Conservation (phyloP, 2,113 vertebrate genomes). For the Carassius auratus region DNA sequence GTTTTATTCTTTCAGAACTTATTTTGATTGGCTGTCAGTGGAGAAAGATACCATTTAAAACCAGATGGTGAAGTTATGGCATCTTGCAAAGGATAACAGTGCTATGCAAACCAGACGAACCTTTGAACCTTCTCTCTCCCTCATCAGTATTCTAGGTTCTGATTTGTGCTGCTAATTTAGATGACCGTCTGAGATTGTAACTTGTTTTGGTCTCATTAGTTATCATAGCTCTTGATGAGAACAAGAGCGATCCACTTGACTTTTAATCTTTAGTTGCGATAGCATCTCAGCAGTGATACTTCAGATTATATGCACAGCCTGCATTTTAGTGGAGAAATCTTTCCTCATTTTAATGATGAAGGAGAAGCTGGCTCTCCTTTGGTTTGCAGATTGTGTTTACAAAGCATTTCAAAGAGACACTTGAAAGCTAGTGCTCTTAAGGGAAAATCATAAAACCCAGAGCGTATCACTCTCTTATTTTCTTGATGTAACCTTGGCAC, state of each 20-base stretch:
- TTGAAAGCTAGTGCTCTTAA: constrained; percentile 52
- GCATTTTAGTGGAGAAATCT: constrained; percentile 43
- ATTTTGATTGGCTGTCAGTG: not conserved
- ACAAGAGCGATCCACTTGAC: constrained; percentile 46
- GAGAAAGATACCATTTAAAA: not conserved
- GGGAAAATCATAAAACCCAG: constrained; percentile 45
- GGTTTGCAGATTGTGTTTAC: constrained; percentile 49
- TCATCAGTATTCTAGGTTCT: not conserved
- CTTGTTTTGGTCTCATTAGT: constrained; percentile 45
- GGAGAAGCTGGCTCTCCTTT: constrained; percentile 49
- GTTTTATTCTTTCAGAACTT: not conserved
- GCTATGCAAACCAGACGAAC: not conserved
- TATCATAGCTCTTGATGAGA: constrained; percentile 52
- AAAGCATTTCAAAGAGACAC: constrained; percentile 58
- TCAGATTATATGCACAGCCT: constrained; percentile 34
- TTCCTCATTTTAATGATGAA: constrained; percentile 45
- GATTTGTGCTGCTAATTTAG: constrained; percentile 49
- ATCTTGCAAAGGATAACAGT: not conserved
- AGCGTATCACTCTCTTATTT: constrained; percentile 57
- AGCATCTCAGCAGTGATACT: constrained; percentile 36
- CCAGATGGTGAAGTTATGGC: not conserved
- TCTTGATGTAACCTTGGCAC: constrained; percentile 4
- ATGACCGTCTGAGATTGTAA: constrained; percentile 54
- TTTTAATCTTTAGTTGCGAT: constrained; percentile 44
- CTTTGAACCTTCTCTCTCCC: constrained; percentile 43